A percentile compares a stretch with the other conserved stretches of the same genome.
Evolutionary conservation across 2,113 vertebrate genomes (phyloP).

Genomic region (Grallaria varia): DNA sequence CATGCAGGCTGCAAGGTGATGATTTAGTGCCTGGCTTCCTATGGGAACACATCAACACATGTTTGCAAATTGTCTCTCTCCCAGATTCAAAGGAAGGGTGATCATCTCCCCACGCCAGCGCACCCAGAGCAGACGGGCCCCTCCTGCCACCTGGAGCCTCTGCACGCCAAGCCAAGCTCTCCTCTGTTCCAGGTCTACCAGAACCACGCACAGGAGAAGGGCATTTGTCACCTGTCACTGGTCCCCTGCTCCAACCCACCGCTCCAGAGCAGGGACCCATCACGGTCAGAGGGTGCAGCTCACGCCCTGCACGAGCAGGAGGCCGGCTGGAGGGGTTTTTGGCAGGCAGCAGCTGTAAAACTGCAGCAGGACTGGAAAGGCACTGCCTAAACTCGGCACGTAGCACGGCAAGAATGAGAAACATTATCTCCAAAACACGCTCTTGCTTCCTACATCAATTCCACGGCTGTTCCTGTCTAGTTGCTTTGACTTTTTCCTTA

Average conservation of each 20-base stretch:
- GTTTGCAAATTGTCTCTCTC: slow-evolving; percentile 44
- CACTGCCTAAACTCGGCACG: background rate
- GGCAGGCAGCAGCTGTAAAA: background rate
- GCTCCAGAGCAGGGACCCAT: background rate
- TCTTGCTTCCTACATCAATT: slow-evolving; percentile 60
- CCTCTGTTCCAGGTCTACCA: background rate
- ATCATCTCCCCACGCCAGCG: background rate
- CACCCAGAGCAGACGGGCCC: background rate
- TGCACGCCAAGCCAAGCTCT: background rate
- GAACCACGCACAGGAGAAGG: accelerated
- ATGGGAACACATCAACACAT: background rate
- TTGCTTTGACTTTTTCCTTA: slow-evolving; percentile 56
- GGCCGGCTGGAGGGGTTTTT: background rate
- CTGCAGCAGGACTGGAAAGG: background rate
- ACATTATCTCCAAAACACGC: slow-evolving; percentile 48
- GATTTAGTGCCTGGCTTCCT: slow-evolving; percentile 59
- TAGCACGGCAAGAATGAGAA: background rate
- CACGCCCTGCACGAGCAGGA: background rate
- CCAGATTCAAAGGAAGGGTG: background rate
- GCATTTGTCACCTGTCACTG: background rate
- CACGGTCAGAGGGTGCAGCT: background rate
- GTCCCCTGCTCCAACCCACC: background rate
- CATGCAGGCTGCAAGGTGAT: slow-evolving; percentile 56
- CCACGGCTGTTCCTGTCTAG: slow-evolving; percentile 35
- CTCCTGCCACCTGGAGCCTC: background rate